These are phyloP conservation scores for Nothobranchius kuhntae DNA, from an alignment of 2,113 vertebrate species.

Conservation along the genomic window DNA sequence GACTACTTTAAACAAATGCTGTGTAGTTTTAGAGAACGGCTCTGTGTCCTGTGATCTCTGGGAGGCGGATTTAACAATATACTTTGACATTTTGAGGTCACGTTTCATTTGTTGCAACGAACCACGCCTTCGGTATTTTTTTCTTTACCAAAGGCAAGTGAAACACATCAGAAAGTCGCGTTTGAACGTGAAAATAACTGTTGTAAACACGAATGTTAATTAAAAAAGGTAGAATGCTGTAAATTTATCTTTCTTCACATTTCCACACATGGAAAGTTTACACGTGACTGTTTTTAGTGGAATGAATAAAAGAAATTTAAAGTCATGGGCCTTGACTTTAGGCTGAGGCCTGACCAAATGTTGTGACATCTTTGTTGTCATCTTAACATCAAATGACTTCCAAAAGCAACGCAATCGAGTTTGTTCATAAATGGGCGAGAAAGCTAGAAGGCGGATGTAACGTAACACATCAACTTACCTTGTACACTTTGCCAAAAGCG, in stretches of 20 bases:
- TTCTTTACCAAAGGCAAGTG: conserved; percentile 19
- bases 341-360: no score
- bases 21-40: background rate
- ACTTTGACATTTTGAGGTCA: conserved; percentile 1
- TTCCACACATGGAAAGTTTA: background rate
- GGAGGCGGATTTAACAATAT: background rate
- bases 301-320: background rate
- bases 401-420: conserved; percentile 1
- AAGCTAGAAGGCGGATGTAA: conserved; percentile 28
- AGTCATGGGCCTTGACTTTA: background rate
- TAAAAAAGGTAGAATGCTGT: no score
- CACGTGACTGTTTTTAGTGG: no score
- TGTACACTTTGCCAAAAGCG: conserved; percentile 98
- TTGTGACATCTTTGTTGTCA: background rate
- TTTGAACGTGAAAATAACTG: no score
- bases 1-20: background rate
- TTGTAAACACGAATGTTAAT: no score
- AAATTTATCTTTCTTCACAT: background rate
- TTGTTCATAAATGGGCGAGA: conserved; percentile 15
- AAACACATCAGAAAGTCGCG: conserved; percentile 40
- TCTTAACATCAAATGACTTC: background rate
- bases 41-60: background rate
- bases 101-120: conserved; percentile 14
- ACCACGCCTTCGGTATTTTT: conserved; percentile 39
- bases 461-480: conserved; percentile 81